These are phyloP conservation scores for Stichopus chloronotus DNA, from an alignment of 35 echinoderm and acorn worm species.

Conservation along the genomic window DNA sequence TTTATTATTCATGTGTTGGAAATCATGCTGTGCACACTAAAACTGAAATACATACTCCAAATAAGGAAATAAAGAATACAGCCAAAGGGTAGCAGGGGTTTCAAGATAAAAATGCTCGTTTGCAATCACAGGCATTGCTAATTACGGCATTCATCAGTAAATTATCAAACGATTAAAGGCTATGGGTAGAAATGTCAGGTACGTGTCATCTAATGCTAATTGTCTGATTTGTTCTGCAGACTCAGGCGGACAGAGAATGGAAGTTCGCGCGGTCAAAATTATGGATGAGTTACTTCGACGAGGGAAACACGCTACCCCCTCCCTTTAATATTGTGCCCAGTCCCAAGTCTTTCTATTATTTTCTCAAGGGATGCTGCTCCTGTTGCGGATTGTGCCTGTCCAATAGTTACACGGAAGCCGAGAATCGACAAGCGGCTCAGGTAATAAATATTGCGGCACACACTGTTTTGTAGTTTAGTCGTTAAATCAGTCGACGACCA, in stretches of 20 bases:
- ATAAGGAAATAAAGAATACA: too few species aligned
- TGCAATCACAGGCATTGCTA: too few species aligned
- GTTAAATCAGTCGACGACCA: too few species aligned
- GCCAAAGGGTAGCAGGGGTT: too few species aligned
- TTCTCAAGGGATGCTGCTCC: slow-evolving; percentile 45
- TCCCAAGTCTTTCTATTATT: slow-evolving; percentile 88
- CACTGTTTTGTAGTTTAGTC: background rate
- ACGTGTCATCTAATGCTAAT: too few species aligned
- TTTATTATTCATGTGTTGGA: too few species aligned
- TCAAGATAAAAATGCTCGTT: too few species aligned
- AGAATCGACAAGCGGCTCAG: slow-evolving; percentile 14
- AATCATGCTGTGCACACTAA: too few species aligned
- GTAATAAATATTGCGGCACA: background rate
- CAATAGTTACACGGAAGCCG: background rate
- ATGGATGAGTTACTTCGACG: slow-evolving; percentile 99
- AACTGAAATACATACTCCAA: too few species aligned
- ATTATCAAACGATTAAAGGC: too few species aligned
- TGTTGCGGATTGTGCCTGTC: background rate
- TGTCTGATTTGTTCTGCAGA: slow-evolving; percentile 43
- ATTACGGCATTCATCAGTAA: too few species aligned
- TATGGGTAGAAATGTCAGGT: too few species aligned
- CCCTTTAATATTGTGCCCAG: slow-evolving; percentile 92
- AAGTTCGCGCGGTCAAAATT: slow-evolving; percentile 95
- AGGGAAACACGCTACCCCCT: slow-evolving; percentile 80
- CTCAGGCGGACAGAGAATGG: slow-evolving; percentile 89